Base-by-base conservation (phyloP, 2,113 vertebrate species). In the Prionailurus bengalensis region DNA sequence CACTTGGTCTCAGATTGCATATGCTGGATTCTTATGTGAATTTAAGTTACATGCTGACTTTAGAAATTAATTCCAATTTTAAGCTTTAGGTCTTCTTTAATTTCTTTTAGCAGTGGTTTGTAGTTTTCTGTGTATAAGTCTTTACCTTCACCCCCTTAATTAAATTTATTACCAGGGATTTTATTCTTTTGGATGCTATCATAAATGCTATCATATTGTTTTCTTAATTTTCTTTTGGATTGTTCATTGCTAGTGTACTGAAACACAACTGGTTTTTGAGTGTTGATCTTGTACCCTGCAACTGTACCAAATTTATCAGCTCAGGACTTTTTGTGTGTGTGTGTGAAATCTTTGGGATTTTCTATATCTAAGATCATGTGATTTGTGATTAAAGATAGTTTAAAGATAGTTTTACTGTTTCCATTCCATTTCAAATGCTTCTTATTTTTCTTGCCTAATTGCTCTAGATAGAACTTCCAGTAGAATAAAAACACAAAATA, bases 181-280 rank as follows among this genome's bases (percentile, higher is more conserved):
- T 96, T 51, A 42, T 95, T 88, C 27, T 63, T 96, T 90, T 70
- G 13, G 14, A n/a, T 91, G 33, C 27, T 93, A 16, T 39, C 84
- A 23, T 23, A 87, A 73, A 86, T 65, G 45, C 45, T 9, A 45
- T 45, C 45, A 45, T 45, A 31, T 73, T 66, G 7, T 66, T 68
- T 76, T 68, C 29, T 74, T 86, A 55, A 45, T 33, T 85, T 84
- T 11, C 2, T 80, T 88, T 93, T 15, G 66, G 31, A 61, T 39
- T 70, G 27, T 25, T 80, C 29, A 80, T 42, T 63, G 70, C 5
- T 12, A 4, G 19, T 80, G 0, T 93, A 29, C 53, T 68, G 48
- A 29, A 91, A 11, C 25, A 70, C 25, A 71, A 0, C 68, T 61
- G 31, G 80, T 21, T 94, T 90, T 84, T 81, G 33, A 66, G n/a